Conservation (phyloP, 1,140 invertebrate species). For the Diorhabda sublineata region DNA sequence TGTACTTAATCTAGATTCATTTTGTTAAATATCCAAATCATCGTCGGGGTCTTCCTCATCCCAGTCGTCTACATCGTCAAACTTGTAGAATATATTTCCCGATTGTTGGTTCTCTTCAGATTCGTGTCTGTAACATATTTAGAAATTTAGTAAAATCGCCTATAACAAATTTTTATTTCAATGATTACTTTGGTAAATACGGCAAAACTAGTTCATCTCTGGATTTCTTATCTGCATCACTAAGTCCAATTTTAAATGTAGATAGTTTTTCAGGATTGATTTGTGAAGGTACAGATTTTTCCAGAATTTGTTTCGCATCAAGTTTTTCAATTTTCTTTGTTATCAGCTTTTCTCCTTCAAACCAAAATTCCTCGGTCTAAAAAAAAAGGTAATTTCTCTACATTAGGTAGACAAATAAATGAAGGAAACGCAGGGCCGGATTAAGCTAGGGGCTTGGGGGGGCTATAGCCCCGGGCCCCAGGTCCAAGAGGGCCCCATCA, state of each 20-base stretch:
- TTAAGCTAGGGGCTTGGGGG: no score
- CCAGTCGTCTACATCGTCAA: constrained; percentile 58
- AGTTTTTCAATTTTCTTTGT: constrained; percentile 45
- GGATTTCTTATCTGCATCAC: constrained; percentile 52
- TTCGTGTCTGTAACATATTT: neutral
- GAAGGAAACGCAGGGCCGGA: no score
- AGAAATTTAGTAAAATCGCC: neutral
- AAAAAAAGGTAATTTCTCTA: neutral
- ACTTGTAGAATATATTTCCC: constrained; percentile 54
- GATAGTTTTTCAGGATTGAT: constrained; percentile 49
- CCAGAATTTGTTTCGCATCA: constrained; percentile 44
- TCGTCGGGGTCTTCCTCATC: constrained; percentile 63
- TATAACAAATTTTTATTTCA: constrained; percentile 7
- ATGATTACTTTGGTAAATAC: constrained; percentile 46
- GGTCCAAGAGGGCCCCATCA: no score
- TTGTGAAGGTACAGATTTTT: constrained; percentile 38
- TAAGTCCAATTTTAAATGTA: constrained; percentile 57
- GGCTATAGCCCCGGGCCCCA: no score
- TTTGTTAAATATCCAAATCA: constrained; percentile 54
- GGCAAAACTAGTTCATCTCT: constrained; percentile 54
- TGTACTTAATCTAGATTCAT: neutral
- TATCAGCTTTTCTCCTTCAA: constrained; percentile 46
- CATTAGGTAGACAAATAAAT: no score
- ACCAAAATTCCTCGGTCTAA: constrained; percentile 48
- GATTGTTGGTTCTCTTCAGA: constrained; percentile 36